Percentiles rank a stretch among this genome's conserved stretches.
Conservation (phyloP, 2,797 vertebrate genomes). For the Lepilemur septentrionalis region DNA sequence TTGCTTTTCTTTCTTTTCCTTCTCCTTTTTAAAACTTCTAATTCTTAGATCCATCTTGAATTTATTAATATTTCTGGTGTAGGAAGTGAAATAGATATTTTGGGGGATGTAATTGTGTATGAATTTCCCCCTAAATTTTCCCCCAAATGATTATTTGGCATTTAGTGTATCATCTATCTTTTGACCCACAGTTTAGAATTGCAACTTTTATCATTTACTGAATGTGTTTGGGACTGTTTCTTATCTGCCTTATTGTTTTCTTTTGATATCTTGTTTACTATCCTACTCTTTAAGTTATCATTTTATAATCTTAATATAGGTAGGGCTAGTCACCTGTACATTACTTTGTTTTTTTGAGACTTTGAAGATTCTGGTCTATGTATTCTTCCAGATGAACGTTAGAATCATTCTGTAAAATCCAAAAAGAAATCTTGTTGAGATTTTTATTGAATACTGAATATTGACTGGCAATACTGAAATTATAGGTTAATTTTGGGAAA, state of each 20-base stretch:
- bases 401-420: conserved; percentile 22
- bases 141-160: not conserved
- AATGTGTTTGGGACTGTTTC: conserved; percentile 2
- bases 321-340: not conserved
- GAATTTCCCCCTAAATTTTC: not conserved
- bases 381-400: conserved; percentile 22
- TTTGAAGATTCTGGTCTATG: not conserved
- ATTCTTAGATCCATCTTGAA: conserved; percentile 6
- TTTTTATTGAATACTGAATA: conserved; percentile 18
- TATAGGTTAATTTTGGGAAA: conserved; percentile 31
- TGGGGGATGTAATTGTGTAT: not conserved
- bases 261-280: not conserved
- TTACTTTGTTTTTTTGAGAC: not conserved
- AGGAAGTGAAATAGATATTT: not conserved
- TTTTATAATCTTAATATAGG: conserved; percentile 3
- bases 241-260: not conserved
- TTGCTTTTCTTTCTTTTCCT: not conserved
- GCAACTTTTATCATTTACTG: not conserved
- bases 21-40: not conserved
- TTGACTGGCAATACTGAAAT: not conserved
- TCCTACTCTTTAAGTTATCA: not conserved
- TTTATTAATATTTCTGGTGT: conserved; percentile 19
- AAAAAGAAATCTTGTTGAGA: not conserved
- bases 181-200: not conserved
- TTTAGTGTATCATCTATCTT: conserved; percentile 1